These are phyloP conservation scores for Drosophila austrosaltans DNA, from an alignment of 2,888 invertebrate species.

Conservation along the genomic window DNA sequence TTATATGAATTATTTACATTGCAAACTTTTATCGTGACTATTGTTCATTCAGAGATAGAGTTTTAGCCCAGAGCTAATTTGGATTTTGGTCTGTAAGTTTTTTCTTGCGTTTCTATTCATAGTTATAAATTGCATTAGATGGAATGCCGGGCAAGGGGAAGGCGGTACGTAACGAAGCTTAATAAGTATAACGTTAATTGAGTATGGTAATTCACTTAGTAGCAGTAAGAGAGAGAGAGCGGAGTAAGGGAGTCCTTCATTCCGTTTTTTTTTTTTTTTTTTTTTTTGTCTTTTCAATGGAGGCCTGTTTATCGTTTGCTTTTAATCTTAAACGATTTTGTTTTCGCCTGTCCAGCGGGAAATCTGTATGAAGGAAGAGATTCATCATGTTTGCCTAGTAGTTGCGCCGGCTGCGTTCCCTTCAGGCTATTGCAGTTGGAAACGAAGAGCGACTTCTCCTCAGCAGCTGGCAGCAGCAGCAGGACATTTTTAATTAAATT, in stretches of 20 bases:
- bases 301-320: slow-evolving; percentile 65
- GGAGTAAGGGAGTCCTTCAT: background rate
- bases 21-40: slow-evolving; percentile 7
- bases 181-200: slow-evolving; percentile 71
- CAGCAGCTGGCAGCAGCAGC: slow-evolving; percentile 62
- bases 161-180: slow-evolving; percentile 24
- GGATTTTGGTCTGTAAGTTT: slow-evolving; percentile 29
- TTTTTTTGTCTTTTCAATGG: slow-evolving; percentile 57
- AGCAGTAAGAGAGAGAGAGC: slow-evolving; percentile 27
- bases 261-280: slow-evolving; percentile 47
- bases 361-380: slow-evolving; percentile 69
- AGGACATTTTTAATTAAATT: slow-evolving; percentile 82
- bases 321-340: slow-evolving; percentile 78
- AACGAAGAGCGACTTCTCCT: slow-evolving; percentile 14
- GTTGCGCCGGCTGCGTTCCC: slow-evolving; percentile 42
- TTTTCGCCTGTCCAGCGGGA: slow-evolving; percentile 68
- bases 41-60: slow-evolving; percentile 16
- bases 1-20: slow-evolving; percentile 7
- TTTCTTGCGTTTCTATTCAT: slow-evolving; percentile 30
- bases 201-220: slow-evolving; percentile 75
- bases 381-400: slow-evolving; percentile 78
- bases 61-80: slow-evolving; percentile 40
- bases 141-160: slow-evolving; percentile 1
- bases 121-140: slow-evolving; percentile 56
- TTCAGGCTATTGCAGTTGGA: slow-evolving; percentile 26